These are phyloP conservation scores for Meandrina meandrites DNA, from an alignment of 92 coral and sea anemone species.

Conservation along the genomic window DNA sequence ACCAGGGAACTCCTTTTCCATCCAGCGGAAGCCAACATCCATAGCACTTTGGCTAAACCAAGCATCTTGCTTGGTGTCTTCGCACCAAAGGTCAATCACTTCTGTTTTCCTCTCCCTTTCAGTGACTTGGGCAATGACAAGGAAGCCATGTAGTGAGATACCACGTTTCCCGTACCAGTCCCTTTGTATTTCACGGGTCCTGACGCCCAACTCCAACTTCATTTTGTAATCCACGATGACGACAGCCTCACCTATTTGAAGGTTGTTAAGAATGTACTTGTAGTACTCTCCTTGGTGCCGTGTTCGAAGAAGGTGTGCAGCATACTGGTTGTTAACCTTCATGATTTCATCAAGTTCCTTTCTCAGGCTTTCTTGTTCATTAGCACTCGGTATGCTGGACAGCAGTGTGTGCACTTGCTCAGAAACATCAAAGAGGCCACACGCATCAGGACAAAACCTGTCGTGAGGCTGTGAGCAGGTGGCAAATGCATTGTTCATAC, in stretches of 20 bases:
- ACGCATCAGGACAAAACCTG: not conserved
- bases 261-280: constrained; percentile 23
- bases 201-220: constrained; percentile 45
- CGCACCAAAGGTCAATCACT: constrained; percentile 31
- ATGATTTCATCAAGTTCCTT: not conserved
- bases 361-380: not conserved
- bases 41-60: constrained; percentile 35
- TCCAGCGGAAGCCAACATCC: constrained; percentile 14
- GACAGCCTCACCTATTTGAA: constrained; percentile 43
- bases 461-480: constrained; percentile 27
- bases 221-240: constrained; percentile 44
- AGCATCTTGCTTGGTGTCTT: constrained; percentile 31
- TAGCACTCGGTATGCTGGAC: not conserved
- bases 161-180: constrained; percentile 60
- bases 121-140: constrained; percentile 31
- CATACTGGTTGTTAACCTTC: constrained; percentile 15
- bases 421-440: not conserved
- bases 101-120: constrained; percentile 1
- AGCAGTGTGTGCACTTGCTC: not conserved
- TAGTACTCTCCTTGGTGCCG: constrained; percentile 33
- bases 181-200: constrained; percentile 40
- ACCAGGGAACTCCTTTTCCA: constrained; percentile 14
- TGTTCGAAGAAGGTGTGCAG: constrained; percentile 26
- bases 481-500: constrained; percentile 39
- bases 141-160: constrained; percentile 43